Conservation (phyloP, 2,113 vertebrate species). For the Choloepus hoffmanni region DNA sequence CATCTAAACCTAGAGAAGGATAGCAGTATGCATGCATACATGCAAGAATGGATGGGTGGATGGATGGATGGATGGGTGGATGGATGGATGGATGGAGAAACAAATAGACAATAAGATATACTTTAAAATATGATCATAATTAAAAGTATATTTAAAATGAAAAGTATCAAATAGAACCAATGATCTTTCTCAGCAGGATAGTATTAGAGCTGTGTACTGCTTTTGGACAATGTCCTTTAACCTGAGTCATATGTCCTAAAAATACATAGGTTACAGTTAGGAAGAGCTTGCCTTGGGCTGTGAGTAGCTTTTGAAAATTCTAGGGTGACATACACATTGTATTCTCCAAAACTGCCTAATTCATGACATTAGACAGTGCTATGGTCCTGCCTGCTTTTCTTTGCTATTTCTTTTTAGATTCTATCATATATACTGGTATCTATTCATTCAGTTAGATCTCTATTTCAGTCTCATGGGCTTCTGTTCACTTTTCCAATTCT, state of each 20-base stretch:
- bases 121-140: neutral
- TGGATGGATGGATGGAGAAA: neutral
- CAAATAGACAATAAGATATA: neutral
- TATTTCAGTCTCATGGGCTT: neutral
- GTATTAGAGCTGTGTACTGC: neutral
- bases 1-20: neutral
- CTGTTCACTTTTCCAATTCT: neutral
- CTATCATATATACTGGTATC: neutral
- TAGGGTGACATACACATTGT: accelerated
- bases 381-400: neutral
- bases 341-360: neutral
- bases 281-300: neutral
- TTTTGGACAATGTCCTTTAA: neutral
- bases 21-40: neutral
- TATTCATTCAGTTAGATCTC: neutral
- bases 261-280: neutral
- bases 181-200: neutral
- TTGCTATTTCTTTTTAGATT: neutral
- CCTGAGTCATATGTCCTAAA: neutral
- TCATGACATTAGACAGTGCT: neutral
- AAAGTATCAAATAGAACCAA: neutral
- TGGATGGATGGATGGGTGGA: neutral
- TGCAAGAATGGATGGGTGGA: neutral
- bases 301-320: neutral
- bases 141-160: neutral